Evolutionary conservation across 2,888 invertebrate species (phyloP), one percentile per base, ranked within the genome.

Genomic region (Gonocerus acuteangulatus): DNA sequence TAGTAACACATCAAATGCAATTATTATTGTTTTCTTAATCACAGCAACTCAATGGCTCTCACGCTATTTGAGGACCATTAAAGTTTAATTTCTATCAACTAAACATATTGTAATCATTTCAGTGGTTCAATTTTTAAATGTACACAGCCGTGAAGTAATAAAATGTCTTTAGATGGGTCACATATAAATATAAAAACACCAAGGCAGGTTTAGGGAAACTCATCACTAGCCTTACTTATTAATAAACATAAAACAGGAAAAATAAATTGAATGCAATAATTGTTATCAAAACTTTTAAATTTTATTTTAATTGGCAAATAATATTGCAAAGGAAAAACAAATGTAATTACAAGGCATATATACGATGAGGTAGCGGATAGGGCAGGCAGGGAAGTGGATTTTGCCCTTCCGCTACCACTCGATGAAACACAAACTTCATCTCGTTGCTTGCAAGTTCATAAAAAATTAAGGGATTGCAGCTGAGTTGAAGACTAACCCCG

Each of bases 281-380:
- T 63, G 51, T 56, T 64, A 67, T 67, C 66, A 67, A 68, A 68
- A 68, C 64, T 65, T 67, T 68, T 66, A 66, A 68, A 65, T 65
- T 67, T 66, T 67, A 66, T 64, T 67, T 68, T 65, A 67, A 68
- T 67, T 68, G 66, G 67, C 68, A 68, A 68, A 68, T 66, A 62
- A 68, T 66, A 67, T 68, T 68, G 67, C 67, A 66, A 68, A 68
- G 63, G 65, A 66, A 67, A 67, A 68, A 67, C 65, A 62, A 66
- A 62, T 61, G 61, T 67, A 64, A 67, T 67, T 65, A 65, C 67
- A 67, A 67, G 67, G 67, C 67, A 67, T 65, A 60, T 60, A 48
- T 61, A 32, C 27, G 34, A 36, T 62, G 62, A 65, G 63, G 62
- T 62, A 65, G 64, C 60, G 60, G 27, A 56, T 48, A 64, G 63